phyloP scores from a whole-genome alignment of 2,888 invertebrate species.

The Sinopyrophorus schimmeli region DNA sequence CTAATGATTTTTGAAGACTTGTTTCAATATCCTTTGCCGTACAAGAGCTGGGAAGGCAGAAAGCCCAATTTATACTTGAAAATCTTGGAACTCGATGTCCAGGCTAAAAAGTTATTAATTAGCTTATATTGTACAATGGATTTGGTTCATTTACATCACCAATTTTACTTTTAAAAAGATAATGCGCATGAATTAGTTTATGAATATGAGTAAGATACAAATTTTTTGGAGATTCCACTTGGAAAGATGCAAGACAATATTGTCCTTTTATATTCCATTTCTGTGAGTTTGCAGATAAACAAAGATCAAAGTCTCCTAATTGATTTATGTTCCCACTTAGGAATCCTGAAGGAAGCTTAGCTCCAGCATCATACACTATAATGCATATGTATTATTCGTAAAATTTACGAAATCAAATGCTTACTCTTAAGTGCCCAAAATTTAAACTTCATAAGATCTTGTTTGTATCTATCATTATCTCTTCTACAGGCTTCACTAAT shows the following conservation, averaged over 20 bases:
- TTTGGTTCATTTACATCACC: conserved; percentile 73
- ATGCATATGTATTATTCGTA: too few species aligned
- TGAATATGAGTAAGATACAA: conserved; percentile 59
- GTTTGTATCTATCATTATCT: conserved; percentile 46
- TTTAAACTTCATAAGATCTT: conserved; percentile 48
- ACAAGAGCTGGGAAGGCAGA: conserved; percentile 69
- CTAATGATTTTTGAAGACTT: conserved; percentile 58
- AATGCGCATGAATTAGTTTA: conserved; percentile 63
- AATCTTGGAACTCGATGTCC: conserved; percentile 72
- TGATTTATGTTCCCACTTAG: conserved; percentile 54
- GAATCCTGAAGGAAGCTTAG: conserved; percentile 53
- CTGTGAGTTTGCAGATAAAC: conserved; percentile 43
- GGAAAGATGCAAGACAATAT: conserved; percentile 68
- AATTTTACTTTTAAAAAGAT: conserved; percentile 65
- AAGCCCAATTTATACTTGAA: conserved; percentile 68
- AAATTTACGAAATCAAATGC: conserved; percentile 18
- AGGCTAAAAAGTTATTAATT: conserved; percentile 57
- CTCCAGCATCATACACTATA: conserved; percentile 55
- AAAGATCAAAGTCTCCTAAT: conserved; percentile 54
- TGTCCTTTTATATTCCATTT: conserved; percentile 58
- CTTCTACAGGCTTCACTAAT: conserved; percentile 46
- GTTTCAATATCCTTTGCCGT: conserved; percentile 62
- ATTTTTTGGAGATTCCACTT: conserved; percentile 59
- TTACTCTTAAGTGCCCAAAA: conserved; percentile 55
- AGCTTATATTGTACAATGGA: too few species aligned